Evolutionary conservation across 2,888 invertebrate species (phyloP).

Genomic region (Alentia gelatinosa): DNA sequence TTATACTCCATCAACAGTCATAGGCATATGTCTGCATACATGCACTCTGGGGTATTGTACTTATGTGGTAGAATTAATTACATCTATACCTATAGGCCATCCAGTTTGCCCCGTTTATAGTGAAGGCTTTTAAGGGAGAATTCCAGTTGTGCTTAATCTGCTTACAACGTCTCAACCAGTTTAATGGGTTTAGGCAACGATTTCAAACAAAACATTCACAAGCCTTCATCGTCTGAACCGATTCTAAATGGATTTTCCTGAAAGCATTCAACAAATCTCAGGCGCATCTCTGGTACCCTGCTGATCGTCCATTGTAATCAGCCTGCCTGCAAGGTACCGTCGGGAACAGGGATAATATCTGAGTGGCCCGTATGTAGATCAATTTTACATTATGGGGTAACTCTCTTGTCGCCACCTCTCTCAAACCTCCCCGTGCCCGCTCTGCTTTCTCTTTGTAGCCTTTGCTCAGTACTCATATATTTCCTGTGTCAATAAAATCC

Average conservation of each 20-base stretch:
- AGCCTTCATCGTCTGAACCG: background rate
- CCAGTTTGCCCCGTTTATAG: background rate
- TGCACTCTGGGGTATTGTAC: background rate
- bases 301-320: background rate
- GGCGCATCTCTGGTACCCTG: background rate
- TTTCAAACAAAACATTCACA: background rate
- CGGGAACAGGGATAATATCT: background rate
- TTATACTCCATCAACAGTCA: too few relatives aligned
- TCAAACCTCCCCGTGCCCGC: too few relatives aligned
- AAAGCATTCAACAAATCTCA: background rate
- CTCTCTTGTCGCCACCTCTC: too few relatives aligned
- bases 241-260: conserved; percentile 15
- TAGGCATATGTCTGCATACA: too few relatives aligned
- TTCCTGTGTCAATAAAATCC: too few relatives aligned
- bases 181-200: background rate
- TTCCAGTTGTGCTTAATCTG: background rate
- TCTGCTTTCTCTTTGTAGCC: too few relatives aligned
- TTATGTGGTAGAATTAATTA: background rate
- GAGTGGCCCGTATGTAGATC: background rate
- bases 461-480: too few relatives aligned
- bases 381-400: conserved; percentile 2
- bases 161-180: background rate
- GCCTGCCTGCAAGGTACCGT: background rate
- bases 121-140: background rate
- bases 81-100: background rate